Conservation (phyloP, 2,888 invertebrate species). For the Aproaerema taeniolella region DNA sequence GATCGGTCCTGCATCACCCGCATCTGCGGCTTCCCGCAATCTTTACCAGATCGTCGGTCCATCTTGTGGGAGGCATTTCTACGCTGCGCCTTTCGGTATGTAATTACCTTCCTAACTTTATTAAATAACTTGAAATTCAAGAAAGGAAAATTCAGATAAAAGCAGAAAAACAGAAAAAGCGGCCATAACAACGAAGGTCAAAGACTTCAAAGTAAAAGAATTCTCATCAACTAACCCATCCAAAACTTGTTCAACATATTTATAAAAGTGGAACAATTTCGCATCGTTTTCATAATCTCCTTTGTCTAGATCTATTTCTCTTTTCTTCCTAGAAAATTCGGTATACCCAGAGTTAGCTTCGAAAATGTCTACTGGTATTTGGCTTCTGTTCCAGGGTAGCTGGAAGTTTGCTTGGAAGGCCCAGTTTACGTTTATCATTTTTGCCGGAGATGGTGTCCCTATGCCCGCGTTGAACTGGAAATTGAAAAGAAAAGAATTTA, state of each 20-base stretch:
- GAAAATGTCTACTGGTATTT: constrained; percentile 59
- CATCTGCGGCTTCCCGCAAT: background rate
- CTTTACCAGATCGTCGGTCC: background rate
- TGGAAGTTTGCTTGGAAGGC: constrained; percentile 68
- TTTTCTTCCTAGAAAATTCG: constrained; percentile 42
- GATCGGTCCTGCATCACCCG: too few species aligned
- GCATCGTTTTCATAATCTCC: constrained; percentile 47
- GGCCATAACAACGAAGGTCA: too few species aligned
- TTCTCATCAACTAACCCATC: constrained; percentile 15
- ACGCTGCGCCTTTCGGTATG: background rate
- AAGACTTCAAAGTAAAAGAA: too few species aligned
- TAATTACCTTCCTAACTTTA: too few species aligned
- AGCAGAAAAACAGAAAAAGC: too few species aligned
- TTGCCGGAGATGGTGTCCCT: constrained; percentile 51
- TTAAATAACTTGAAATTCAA: too few species aligned
- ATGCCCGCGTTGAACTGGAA: constrained; percentile 63
- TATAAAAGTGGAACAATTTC: constrained; percentile 54
- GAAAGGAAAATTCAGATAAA: too few species aligned
- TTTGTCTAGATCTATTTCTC: constrained; percentile 26
- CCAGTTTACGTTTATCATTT: constrained; percentile 55
- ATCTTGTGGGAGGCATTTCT: background rate
- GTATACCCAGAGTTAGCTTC: constrained; percentile 48
- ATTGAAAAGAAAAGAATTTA: too few species aligned
- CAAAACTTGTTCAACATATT: constrained; percentile 11
- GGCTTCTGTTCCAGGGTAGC: constrained; percentile 62